Evolutionary conservation across 2,797 vertebrate species (phyloP).

Genomic region (Sarcophilus harrisii): DNA sequence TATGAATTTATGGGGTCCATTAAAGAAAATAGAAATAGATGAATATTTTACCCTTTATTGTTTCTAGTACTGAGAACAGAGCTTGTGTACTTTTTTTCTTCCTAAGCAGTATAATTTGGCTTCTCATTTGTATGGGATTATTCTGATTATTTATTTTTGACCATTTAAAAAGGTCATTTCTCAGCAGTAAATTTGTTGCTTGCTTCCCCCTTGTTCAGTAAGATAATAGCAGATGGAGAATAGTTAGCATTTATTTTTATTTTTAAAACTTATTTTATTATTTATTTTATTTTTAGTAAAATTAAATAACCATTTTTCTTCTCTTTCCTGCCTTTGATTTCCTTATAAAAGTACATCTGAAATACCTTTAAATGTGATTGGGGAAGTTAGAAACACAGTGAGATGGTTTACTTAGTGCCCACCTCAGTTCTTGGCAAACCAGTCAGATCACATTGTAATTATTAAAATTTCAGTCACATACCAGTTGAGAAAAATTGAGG

Average conservation of each 20-base stretch:
- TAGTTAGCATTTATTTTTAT: neutral
- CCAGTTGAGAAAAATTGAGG: neutral
- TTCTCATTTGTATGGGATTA: neutral
- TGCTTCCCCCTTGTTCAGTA: neutral
- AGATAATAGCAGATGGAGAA: neutral
- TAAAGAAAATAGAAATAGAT: neutral
- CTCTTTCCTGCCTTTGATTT: neutral
- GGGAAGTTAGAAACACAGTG: neutral
- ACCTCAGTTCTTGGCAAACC: neutral
- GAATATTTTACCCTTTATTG: neutral
- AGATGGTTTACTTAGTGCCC: neutral
- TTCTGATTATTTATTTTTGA: neutral
- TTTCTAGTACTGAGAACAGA: neutral
- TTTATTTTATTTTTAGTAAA: neutral
- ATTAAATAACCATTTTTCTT: neutral
- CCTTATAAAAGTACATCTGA: neutral
- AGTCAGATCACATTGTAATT: neutral
- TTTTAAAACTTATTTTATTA: neutral
- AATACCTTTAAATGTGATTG: neutral
- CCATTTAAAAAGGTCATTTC: neutral
- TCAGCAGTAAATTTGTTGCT: neutral
- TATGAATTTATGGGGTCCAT: conserved; percentile 1
- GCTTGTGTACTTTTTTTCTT: neutral
- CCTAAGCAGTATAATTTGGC: no score
- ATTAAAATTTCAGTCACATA: neutral